phyloP scores from a whole-genome alignment of 2,113 vertebrate genomes.

The Zapornia atra region DNA sequence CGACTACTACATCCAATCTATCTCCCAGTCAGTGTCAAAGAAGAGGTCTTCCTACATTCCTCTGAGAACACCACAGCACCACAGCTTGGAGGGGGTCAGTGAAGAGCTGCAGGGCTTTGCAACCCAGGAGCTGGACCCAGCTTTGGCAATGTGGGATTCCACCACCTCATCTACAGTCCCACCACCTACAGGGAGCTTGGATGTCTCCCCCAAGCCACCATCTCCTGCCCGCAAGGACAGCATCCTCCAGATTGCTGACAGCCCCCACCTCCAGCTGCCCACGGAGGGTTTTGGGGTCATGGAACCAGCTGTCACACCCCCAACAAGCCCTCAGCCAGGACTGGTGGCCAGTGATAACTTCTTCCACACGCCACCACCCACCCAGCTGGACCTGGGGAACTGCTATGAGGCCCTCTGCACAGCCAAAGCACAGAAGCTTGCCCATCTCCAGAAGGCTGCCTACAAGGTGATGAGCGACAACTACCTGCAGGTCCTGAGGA shows the following conservation, averaged over 20 bases:
- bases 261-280: constrained; percentile 73
- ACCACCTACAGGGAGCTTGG: neutral
- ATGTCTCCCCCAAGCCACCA: neutral
- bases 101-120: neutral
- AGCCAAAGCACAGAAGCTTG: constrained; percentile 81
- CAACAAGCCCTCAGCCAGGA: neutral
- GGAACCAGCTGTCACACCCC: neutral
- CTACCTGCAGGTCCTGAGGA: constrained; percentile 88
- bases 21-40: constrained; percentile 74
- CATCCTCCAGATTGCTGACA: constrained; percentile 76
- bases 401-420: constrained; percentile 81
- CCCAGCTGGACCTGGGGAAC: constrained; percentile 87
- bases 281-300: neutral
- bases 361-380: constrained; percentile 42
- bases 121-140: rapidly evolving
- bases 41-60: neutral
- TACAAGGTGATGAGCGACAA: constrained; percentile 90
- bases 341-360: constrained; percentile 59
- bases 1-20: constrained; percentile 83
- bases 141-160: rapidly evolving
- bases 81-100: rapidly evolving
- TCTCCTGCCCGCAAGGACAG: constrained; percentile 69
- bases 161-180: neutral
- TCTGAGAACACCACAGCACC: rapidly evolving
- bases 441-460: constrained; percentile 75